A percentile compares a stretch with the other conserved stretches of the same genome.
Conservation (phyloP, 2,113 vertebrate species). For the Malurus alboscapulatus region DNA sequence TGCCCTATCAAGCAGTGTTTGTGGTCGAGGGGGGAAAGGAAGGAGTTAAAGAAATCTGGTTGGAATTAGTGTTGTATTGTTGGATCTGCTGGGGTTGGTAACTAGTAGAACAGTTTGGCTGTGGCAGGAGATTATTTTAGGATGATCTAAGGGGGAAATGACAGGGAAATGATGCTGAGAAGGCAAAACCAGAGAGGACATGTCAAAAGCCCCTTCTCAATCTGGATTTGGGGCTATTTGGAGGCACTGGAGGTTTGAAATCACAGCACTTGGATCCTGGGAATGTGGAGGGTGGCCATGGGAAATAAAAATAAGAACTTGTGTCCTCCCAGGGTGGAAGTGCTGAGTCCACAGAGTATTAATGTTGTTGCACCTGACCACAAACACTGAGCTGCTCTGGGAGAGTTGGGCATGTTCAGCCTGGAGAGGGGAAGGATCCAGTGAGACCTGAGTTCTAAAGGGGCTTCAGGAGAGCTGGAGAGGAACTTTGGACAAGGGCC, state of each 20-base stretch:
- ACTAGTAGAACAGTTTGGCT: not conserved
- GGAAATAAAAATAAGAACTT: not conserved
- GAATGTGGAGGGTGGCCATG: not conserved
- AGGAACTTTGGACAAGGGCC: not conserved
- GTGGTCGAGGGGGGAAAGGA: not conserved
- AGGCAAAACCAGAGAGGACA: not conserved
- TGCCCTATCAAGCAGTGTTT: not conserved
- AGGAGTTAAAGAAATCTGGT: not conserved
- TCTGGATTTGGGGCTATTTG: not conserved
- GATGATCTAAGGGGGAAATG: not conserved
- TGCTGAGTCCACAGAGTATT: not conserved
- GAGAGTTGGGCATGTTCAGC: not conserved
- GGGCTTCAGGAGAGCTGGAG: not conserved
- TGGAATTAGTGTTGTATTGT: not conserved
- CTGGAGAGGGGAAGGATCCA: not conserved
- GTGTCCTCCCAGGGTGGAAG: not conserved
- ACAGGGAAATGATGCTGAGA: not conserved
- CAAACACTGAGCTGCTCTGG: not conserved
- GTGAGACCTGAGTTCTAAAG: not conserved
- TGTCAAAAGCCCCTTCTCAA: not conserved
- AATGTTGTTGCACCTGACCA: not conserved
- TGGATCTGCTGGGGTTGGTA: not conserved
- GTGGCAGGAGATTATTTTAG: not conserved
- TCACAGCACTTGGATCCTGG: rapidly evolving
- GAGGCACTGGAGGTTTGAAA: rapidly evolving